Evolutionary conservation across 53 echinoderm and acorn worm genomes (phyloP).

Genomic region (Pentamera pediparva): DNA sequence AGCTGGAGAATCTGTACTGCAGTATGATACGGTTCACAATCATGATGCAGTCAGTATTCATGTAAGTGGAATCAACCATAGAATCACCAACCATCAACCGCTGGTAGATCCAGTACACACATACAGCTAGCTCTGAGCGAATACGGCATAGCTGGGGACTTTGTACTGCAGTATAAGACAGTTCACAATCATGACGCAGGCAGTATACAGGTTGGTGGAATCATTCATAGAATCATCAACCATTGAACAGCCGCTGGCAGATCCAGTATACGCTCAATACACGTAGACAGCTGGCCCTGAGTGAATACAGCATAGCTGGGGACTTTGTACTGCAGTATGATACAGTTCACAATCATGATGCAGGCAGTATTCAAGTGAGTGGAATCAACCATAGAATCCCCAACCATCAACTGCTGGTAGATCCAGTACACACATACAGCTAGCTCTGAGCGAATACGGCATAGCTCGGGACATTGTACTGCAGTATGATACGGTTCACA

Average conservation of each 20-base stretch:
- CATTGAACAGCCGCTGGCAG: conserved; percentile 37
- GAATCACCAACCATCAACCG: too few relatives aligned
- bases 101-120: conserved; percentile 42
- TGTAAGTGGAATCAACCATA: conserved; percentile 50
- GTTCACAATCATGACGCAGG: too few relatives aligned
- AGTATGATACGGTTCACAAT: conserved; percentile 75
- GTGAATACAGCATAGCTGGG: conserved; percentile 69
- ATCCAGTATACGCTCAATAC: conserved; percentile 38
- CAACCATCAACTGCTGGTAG: too few relatives aligned
- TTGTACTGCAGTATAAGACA: too few relatives aligned
- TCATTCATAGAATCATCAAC: conserved; percentile 43
- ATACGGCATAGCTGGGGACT: conserved; percentile 77
- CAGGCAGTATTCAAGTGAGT: conserved; percentile 73
- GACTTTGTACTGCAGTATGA: conserved; percentile 88
- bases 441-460: conserved; percentile 51
- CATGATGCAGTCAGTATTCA: conserved; percentile 70
- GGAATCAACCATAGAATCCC: too few relatives aligned
- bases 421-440: conserved; percentile 56
- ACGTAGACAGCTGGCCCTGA: conserved; percentile 58
- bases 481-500: conserved; percentile 80
- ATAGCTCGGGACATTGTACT: conserved; percentile 82
- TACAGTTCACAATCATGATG: conserved; percentile 60
- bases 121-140: conserved; percentile 58
- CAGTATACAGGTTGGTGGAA: too few relatives aligned
- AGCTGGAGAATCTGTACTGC: conserved; percentile 80